These are phyloP conservation scores for Mungos mungo DNA, from an alignment of 2,113 vertebrate species.

Conservation along the genomic window DNA sequence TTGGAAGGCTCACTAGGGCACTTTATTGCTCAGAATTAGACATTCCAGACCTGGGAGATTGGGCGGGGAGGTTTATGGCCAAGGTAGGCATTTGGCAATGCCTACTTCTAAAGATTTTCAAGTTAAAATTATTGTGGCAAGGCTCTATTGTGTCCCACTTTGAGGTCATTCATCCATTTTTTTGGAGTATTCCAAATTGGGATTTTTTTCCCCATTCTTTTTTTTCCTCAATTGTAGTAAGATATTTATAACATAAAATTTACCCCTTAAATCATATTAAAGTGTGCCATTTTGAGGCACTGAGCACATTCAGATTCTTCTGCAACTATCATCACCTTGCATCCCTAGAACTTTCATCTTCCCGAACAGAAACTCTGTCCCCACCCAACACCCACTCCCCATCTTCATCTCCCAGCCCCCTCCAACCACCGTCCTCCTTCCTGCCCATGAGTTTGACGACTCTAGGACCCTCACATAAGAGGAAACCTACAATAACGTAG, in stretches of 20 bases:
- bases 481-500: not conserved
- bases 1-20: conserved; percentile 48
- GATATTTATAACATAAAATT: not conserved
- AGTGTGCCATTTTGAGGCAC: not conserved
- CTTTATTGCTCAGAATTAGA: not conserved
- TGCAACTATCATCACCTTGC: too few relatives aligned
- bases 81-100: conserved; percentile 49
- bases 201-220: not conserved
- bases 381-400: not conserved
- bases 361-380: not conserved
- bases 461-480: not conserved
- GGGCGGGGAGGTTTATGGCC: conserved; percentile 27
- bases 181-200: not conserved
- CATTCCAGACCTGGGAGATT: conserved; percentile 59
- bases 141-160: not conserved
- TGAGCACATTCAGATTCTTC: not conserved
- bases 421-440: not conserved
- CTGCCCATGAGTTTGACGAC: not conserved
- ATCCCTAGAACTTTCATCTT: not conserved
- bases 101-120: conserved; percentile 42
- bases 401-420: not conserved
- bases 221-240: not conserved
- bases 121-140: conserved; percentile 59
- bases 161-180: not conserved
- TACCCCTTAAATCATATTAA: not conserved